Percentiles rank a stretch among this genome's conserved stretches.
Conservation (phyloP, 1,140 invertebrate genomes). For the Listronotus bonariensis region DNA sequence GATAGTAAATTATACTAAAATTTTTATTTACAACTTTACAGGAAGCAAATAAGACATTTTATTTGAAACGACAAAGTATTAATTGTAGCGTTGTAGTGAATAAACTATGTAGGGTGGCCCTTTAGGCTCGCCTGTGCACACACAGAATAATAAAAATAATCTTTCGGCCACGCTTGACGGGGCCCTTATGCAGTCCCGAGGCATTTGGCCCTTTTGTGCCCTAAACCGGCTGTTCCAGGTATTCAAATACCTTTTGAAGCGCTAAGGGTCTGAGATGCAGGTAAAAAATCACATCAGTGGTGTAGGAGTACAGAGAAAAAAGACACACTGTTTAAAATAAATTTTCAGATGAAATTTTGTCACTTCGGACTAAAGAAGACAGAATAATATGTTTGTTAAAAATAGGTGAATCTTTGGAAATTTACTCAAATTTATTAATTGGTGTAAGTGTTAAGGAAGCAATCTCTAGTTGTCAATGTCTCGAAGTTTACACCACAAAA, state of each 20-base stretch:
- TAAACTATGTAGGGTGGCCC: neutral
- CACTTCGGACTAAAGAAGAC: too few species aligned
- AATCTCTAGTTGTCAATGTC: too few species aligned
- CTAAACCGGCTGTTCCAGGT: constrained; percentile 2
- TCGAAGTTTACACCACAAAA: too few species aligned
- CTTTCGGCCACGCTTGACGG: constrained; percentile 14
- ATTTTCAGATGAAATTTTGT: too few species aligned
- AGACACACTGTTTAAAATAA: too few species aligned
- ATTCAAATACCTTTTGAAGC: constrained; percentile 10
- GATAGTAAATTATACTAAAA: too few species aligned
- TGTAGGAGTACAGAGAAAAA: neutral
- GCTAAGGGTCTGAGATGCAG: constrained; percentile 7
- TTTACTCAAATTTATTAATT: too few species aligned
- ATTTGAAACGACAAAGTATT: neutral
- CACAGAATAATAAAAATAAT: constrained; percentile 13
- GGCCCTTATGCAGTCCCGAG: constrained; percentile 14
- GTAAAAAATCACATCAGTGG: constrained; percentile 22
- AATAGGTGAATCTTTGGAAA: too few species aligned
- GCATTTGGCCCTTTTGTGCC: constrained; percentile 13
- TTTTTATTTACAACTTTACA: too few species aligned
- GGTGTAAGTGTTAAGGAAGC: too few species aligned
- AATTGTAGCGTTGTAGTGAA: neutral
- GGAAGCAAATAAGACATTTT: too few species aligned
- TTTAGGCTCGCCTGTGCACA: neutral
- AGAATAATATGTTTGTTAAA: too few species aligned